These are phyloP conservation scores for Aurelia aurita DNA, from an alignment of 30 jellyfish, hydroid and myxozoan species.

Conservation along the genomic window DNA sequence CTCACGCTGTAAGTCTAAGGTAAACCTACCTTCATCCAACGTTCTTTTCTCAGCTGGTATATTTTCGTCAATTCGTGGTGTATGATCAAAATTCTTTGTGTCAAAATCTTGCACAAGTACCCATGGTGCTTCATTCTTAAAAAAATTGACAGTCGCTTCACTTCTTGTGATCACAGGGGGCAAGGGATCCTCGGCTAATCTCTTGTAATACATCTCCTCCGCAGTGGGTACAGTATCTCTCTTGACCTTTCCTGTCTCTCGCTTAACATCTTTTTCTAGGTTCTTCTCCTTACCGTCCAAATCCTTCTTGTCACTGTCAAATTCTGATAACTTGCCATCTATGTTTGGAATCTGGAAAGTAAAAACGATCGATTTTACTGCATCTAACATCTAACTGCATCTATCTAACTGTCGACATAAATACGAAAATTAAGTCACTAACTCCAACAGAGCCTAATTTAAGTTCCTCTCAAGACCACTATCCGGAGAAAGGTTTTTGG, in stretches of 20 bases:
- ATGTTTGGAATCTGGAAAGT: constrained; percentile 6
- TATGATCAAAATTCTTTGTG: constrained; percentile 26
- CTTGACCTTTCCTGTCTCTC: constrained; percentile 26
- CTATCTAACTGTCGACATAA: too few relatives aligned
- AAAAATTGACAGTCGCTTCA: constrained; percentile 35
- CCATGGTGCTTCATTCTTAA: constrained; percentile 65
- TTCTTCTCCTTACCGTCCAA: constrained; percentile 34
- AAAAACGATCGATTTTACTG: not conserved
- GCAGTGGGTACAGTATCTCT: constrained; percentile 55
- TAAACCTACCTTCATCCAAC: constrained; percentile 40
- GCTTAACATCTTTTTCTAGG: constrained; percentile 25
- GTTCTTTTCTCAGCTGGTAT: constrained; percentile 57
- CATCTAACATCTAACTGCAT: too few relatives aligned
- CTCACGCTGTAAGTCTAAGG: too few relatives aligned
- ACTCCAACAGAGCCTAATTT: too few relatives aligned
- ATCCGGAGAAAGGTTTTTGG: too few relatives aligned
- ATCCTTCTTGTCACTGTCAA: constrained; percentile 29
- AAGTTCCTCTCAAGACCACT: too few relatives aligned
- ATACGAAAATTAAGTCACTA: too few relatives aligned
- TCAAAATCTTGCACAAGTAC: constrained; percentile 46
- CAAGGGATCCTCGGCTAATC: constrained; percentile 62
- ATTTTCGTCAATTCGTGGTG: constrained; percentile 14
- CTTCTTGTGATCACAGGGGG: constrained; percentile 59
- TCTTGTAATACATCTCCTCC: constrained; percentile 24
- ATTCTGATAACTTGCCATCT: constrained; percentile 41